Percentiles rank a stretch among this genome's conserved stretches.
Evolutionary conservation across 2,888 invertebrate genomes (phyloP).

Genomic region (Hirtodrosophila cameraria): DNA sequence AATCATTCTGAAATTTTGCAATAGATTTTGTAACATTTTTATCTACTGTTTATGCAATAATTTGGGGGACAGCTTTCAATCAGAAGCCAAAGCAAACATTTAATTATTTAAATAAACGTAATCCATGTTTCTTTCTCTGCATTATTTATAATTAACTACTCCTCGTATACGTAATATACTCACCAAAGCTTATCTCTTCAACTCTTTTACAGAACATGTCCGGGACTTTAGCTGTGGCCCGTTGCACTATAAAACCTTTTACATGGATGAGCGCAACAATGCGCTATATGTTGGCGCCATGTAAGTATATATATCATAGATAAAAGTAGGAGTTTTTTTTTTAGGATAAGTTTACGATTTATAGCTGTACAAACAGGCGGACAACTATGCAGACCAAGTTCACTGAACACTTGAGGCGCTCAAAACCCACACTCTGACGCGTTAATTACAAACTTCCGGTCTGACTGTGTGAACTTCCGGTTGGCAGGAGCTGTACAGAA

Average conservation of each 20-base stretch:
- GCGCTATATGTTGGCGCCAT: conserved; percentile 96
- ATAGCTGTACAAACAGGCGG: conserved; percentile 8
- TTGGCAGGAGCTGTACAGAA: conserved; percentile 5
- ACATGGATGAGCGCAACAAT: conserved; percentile 93
- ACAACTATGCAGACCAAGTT: conserved; percentile 48
- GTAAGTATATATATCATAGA: conserved; percentile 88
- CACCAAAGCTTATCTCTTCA: conserved; percentile 1
- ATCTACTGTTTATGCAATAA: no score
- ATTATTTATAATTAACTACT: background rate
- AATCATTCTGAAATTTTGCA: no score
- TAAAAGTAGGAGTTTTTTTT: conserved; percentile 9
- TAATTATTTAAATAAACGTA: conserved; percentile 10
- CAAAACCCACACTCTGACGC: conserved; percentile 8
- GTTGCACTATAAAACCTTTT: conserved; percentile 95
- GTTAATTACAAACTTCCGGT: conserved; percentile 74
- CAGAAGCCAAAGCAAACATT: no score
- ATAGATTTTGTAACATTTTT: no score
- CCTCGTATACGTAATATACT: conserved; percentile 32
- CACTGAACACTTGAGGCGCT: conserved; percentile 16
- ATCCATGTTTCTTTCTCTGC: no score
- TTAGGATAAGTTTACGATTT: conserved; percentile 19
- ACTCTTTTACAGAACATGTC: conserved; percentile 91
- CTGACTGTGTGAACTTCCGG: conserved; percentile 51
- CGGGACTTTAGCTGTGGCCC: conserved; percentile 96
- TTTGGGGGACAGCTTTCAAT: no score